These are phyloP conservation scores for Cataglyphis hispanica DNA, from an alignment of 1,140 invertebrate genomes.

Conservation along the genomic window DNA sequence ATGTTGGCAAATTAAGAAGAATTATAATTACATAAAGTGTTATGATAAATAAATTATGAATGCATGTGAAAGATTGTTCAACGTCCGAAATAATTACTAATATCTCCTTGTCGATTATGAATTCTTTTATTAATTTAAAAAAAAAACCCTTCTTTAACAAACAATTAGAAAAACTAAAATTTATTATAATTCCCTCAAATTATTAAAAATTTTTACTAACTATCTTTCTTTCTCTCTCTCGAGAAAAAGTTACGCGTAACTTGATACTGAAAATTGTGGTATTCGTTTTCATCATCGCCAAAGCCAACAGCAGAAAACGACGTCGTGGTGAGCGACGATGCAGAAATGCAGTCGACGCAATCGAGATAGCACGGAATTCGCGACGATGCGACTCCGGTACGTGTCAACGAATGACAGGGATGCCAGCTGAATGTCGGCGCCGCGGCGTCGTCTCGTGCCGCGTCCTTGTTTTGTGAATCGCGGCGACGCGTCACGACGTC, in stretches of 20 bases:
- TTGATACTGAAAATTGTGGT: constrained; percentile 16
- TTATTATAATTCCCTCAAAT: not conserved
- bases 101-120: not conserved
- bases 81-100: not conserved
- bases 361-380: constrained; percentile 54
- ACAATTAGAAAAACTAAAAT: not conserved
- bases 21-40: too few species aligned
- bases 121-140: not conserved
- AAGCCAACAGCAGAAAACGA: constrained; percentile 35
- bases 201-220: not conserved
- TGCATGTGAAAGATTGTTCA: not conserved
- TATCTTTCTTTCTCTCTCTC: not conserved
- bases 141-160: not conserved
- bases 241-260: constrained; percentile 11
- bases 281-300: not conserved
- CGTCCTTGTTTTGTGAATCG: constrained; percentile 71
- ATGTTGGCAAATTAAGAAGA: not conserved
- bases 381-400: constrained; percentile 32
- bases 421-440: constrained; percentile 75
- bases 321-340: constrained; percentile 19
- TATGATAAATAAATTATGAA: not conserved
- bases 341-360: constrained; percentile 34
- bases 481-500: constrained; percentile 60
- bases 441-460: constrained; percentile 67
- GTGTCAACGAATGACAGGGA: constrained; percentile 63